phyloP scores from a whole-genome alignment of 2,113 vertebrate species.

The Dicerorhinus sumatrensis region DNA sequence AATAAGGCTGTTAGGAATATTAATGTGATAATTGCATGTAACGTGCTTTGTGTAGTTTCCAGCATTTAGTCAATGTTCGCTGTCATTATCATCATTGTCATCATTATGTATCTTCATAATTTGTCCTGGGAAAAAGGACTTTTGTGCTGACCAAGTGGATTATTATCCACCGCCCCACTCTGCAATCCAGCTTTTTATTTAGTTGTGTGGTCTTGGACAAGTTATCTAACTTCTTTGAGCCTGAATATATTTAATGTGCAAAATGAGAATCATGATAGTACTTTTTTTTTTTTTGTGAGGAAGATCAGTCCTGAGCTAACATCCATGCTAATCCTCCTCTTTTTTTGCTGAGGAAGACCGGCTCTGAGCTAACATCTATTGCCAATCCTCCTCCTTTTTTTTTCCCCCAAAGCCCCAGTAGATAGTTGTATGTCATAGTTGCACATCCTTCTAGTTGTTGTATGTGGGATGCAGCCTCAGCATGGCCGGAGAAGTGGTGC shows the following conservation, averaged over 20 bases:
- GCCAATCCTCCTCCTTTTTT: no score
- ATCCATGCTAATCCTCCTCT: no score
- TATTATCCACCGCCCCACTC: background rate
- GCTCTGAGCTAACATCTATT: no score
- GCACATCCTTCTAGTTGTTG: no score
- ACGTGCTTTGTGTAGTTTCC: background rate
- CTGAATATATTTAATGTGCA: conserved; percentile 57
- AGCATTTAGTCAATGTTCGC: conserved; percentile 14
- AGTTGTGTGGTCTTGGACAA: conserved; percentile 43
- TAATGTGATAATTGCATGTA: conserved; percentile 37
- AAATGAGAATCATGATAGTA: conserved; percentile 51
- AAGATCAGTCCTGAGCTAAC: no score
- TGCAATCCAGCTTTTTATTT: conserved; percentile 17
- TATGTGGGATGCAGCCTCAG: no score
- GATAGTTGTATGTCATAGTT: no score
- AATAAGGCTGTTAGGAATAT: background rate
- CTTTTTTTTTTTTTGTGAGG: background rate
- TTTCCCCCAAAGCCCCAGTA: no score
- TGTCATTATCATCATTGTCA: background rate
- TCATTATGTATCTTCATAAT: conserved; percentile 36
- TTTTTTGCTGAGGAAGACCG: no score
- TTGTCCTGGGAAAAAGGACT: conserved; percentile 8
- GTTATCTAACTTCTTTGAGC: conserved; percentile 43
- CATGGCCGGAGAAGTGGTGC: no score
- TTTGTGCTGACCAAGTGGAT: conserved; percentile 44